Base-by-base conservation (phyloP, 1,140 invertebrate species). In the Monomorium pharaonis region DNA sequence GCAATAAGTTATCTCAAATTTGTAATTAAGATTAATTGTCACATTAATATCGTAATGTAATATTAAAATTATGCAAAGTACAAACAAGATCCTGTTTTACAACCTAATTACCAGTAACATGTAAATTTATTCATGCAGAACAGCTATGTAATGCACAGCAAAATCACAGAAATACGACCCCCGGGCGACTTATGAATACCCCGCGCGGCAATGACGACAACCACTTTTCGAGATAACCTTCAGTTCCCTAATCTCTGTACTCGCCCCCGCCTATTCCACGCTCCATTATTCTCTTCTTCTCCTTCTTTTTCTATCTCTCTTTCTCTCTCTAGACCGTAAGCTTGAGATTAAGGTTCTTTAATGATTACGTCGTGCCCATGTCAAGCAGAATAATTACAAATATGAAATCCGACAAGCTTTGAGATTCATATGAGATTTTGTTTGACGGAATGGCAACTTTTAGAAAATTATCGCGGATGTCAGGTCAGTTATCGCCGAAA, bases 201-300 rank as follows among this genome's bases (percentile, higher is more conserved):
- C 24, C 62, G n/a, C n/a, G n/a, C n/a, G 63, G 30, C 70, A 85
- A 85, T 76, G 76, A 77, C 60, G 24, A 72, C 78, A 88, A 90
- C 62, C 86, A 85, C 86, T 90, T 90, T 90, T 90, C 86, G 76
- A 89, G 86, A 90, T 89, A 78, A 90, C 49, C 85, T 86, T 75
- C 86, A 86, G 74, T 84, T 86, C 85, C 65, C 88, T 89, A 89
- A 89, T 89, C 85, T 89, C 62, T 58, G 21, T 69, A 80, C 42
- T 70, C 77, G 21, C 24, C 30, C 21, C 16, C 24, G 16, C 12
- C 7, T 18, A 44, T 44, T 81, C 51, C 63, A 63, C 27, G 27
- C 42, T 63, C 58, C 58, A 49, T 77, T 77, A 77, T 77, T 60
- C 24, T n/a, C 27, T 76, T 44, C 18, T 33, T 51, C 60, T 74